These are phyloP conservation scores for Phortica magna DNA, from an alignment of 2,888 invertebrate species.

Conservation along the genomic window DNA sequence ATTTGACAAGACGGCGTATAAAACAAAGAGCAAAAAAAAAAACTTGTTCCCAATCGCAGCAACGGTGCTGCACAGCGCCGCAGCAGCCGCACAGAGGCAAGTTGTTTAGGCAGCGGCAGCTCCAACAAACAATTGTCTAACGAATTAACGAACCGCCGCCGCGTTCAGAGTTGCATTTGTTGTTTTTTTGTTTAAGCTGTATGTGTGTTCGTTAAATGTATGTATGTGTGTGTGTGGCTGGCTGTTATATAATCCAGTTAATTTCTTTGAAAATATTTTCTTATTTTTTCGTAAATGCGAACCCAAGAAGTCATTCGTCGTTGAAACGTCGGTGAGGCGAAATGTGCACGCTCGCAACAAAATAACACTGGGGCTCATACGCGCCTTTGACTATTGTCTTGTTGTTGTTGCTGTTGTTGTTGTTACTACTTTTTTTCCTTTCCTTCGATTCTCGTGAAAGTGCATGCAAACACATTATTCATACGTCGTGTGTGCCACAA, in stretches of 20 bases:
- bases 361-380: not conserved
- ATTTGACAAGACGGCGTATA: constrained; percentile 45
- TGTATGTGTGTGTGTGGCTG: constrained; percentile 20
- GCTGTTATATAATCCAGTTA: constrained; percentile 70
- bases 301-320: constrained; percentile 60
- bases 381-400: constrained; percentile 18
- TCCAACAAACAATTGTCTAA: constrained; percentile 47
- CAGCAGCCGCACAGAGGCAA: constrained; percentile 31
- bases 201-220: not conserved
- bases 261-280: constrained; percentile 67
- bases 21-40: constrained; percentile 28
- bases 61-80: constrained; percentile 41
- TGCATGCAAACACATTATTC: constrained; percentile 2
- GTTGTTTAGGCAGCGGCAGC: not conserved
- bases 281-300: constrained; percentile 38
- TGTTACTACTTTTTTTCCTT: not conserved
- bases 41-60: constrained; percentile 31
- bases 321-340: constrained; percentile 60
- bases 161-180: constrained; percentile 67
- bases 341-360: constrained; percentile 37
- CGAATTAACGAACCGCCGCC: constrained; percentile 47
- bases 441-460: not conserved
- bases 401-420: not conserved
- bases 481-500: constrained; percentile 1
- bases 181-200: constrained; percentile 28